A percentile compares a stretch with the other conserved stretches of the same genome.
These are phyloP conservation scores for Cephus cinctus DNA, from an alignment of 1,140 invertebrate species.

Conservation along the genomic window DNA sequence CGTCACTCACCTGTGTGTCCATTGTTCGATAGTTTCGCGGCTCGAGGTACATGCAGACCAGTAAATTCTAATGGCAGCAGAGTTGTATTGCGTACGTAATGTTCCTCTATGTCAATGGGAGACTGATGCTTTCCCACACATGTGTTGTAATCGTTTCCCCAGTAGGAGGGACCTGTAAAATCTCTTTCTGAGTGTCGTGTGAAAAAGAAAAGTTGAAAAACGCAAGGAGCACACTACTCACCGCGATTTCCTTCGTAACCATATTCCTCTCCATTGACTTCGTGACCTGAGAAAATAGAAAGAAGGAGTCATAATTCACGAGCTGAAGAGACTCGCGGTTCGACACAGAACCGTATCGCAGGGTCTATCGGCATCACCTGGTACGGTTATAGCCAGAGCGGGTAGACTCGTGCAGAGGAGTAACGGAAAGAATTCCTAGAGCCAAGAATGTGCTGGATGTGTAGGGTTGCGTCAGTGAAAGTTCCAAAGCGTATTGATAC, in stretches of 20 bases:
- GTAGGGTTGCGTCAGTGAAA: no score
- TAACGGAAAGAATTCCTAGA: no score
- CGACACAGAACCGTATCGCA: no score
- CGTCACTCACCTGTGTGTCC: slow-evolving; percentile 71
- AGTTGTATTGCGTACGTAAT: slow-evolving; percentile 61
- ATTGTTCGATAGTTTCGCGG: slow-evolving; percentile 67
- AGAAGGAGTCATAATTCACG: not conserved
- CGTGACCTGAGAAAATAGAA: slow-evolving; percentile 16
- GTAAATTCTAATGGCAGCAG: slow-evolving; percentile 59
- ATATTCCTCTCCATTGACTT: slow-evolving; percentile 6
- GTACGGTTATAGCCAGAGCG: no score
- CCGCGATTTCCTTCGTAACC: slow-evolving; percentile 21
- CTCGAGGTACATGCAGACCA: slow-evolving; percentile 59
- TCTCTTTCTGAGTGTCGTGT: not conserved
- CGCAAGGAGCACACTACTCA: not conserved
- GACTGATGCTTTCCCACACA: slow-evolving; percentile 80
- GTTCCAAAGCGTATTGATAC: no score
- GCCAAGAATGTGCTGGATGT: no score
- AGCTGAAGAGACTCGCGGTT: not conserved
- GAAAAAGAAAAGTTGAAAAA: slow-evolving; percentile 1
- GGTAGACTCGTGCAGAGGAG: no score
- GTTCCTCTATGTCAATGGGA: slow-evolving; percentile 77
- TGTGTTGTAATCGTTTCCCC: slow-evolving; percentile 66
- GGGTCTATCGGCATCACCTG: no score
- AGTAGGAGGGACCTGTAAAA: slow-evolving; percentile 65